phyloP scores from a whole-genome alignment of 2,113 vertebrate genomes.

The Lophius piscatorius region DNA sequence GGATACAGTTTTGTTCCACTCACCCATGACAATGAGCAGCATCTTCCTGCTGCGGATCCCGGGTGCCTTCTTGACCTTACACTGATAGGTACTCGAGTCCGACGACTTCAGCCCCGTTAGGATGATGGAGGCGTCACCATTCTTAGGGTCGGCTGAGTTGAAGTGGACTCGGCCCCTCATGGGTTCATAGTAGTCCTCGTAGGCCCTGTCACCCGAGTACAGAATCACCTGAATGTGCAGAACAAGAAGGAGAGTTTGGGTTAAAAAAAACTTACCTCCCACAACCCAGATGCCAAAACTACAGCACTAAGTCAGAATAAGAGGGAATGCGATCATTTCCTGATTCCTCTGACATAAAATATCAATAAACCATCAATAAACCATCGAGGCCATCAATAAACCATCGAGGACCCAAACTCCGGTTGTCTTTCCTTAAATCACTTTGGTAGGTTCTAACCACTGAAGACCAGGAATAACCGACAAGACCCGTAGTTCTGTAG shows the following conservation, averaged over 20 bases:
- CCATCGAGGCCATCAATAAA: no score
- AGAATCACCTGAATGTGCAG: constrained; percentile 85
- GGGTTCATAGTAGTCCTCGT: constrained; percentile 80
- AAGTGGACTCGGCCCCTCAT: constrained; percentile 88
- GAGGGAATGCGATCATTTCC: no score
- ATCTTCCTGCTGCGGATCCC: constrained; percentile 87
- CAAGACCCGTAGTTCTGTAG: no score
- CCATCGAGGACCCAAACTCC: no score
- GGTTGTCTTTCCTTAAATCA: no score
- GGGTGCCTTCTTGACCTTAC: constrained; percentile 95
- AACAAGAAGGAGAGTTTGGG: constrained; percentile 2
- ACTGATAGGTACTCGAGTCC: constrained; percentile 91
- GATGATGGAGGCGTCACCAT: constrained; percentile 91
- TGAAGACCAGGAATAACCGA: no score
- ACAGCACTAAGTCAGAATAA: no score
- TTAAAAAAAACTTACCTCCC: neutral
- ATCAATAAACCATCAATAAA: no score
- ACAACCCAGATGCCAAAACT: no score
- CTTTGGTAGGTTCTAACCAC: no score
- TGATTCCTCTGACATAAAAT: no score
- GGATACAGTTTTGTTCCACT: constrained; percentile 33
- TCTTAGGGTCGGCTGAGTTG: constrained; percentile 83
- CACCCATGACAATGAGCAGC: constrained; percentile 91
- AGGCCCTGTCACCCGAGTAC: constrained; percentile 87
- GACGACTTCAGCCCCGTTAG: constrained; percentile 84